Evolutionary conservation across 2,888 invertebrate genomes (phyloP), one percentile per base, ranked within the genome.

Genomic region (Andrena bucephala): DNA sequence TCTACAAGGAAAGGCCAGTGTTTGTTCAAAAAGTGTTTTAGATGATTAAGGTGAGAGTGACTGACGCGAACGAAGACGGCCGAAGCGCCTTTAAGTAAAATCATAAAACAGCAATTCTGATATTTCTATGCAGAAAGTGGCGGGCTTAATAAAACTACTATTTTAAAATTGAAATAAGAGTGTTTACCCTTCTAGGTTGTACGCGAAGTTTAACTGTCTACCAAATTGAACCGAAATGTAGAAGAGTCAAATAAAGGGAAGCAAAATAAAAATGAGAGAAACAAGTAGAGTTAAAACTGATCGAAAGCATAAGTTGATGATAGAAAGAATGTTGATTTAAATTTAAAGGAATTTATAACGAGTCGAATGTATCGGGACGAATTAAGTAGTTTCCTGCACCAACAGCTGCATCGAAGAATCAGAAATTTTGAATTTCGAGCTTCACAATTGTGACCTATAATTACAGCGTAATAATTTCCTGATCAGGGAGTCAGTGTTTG

Each of bases 1-100:
- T 77, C 70, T 79, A 86, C 68, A 74, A 80, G 88, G 85, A 85
- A 87, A 87, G 88, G 85, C 85, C 87, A 85, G 81, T 85, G 59
- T 71, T 75, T 71, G 76, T 71, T 81, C 60, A 67, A 79, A 84
- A 67, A 83, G 69, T 75, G 24, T 69, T 82, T 68, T 81, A 84
- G 68, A 81, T 73, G 78, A 81, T 84, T 6, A 84, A 67, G 52
- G 54, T 63, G 67, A 84, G 24, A 82, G 42, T 65, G 57, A 33
- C 52, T 13, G 54, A 75, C 80, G 84, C 77, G 83, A 83, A 77
- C 78, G 87, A 88, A 81, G 59, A 71, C 76, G 52, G 63, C 7
- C 24, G 13, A 33, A 48, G 16, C 2, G 31, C 13, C n/a, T 24
- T 54, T 20, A 24, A 13, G 8, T 8, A 48, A n/a, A 48, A 24